Base-by-base conservation (phyloP, 2,797 vertebrate genomes). In the Cephalopachus bancanus region DNA sequence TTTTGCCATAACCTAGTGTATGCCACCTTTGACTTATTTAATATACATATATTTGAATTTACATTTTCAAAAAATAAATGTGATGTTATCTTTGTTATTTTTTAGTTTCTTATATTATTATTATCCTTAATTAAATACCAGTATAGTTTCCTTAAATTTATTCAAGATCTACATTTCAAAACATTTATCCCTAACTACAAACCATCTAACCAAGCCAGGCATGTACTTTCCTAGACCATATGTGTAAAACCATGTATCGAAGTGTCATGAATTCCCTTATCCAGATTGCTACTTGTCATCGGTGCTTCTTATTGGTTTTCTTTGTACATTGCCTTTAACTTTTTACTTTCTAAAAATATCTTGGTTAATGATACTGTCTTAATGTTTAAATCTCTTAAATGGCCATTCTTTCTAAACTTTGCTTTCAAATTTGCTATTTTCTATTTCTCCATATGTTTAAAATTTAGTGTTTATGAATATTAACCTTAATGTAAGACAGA, bases 401-500 rank as follows among this genome's bases (percentile, higher is more conserved):
- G 26, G 6, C 26, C 37, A 4, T 10, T 83, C 4, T 67, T 49
- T 51, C 24, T 69, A 44, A 10, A 15, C 26, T 89, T 92, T 15
- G 2, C n/a, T 81, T 92, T 53, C 55, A 72, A 1, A 64, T 19
- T 62, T 64, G 7, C 1, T 71, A 10, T 55, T 81, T 20, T 69
- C 8, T 74, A 3, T n/a, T 92, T 92, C n/a, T 83, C n/a, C 4
- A 83, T 60, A 81, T 75, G 11, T 74, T 69, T 14, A 20, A 57
- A 67, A 65, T 26, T 76, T 78, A 72, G 72, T 92, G 81, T 94
- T 90, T 6, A n/a, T 67, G 9, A 83, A 57, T 72, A n/a, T 78
- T 65, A 64, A 33, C 81, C 57, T 64, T 93, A 8, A 26, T 57
- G 20, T 62, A 71, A 69, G 37, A 64, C 24, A 75, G 19, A 20